A percentile compares a stretch with the other conserved stretches of the same genome.
Evolutionary conservation across 2,113 vertebrate genomes (phyloP).

Genomic region (Balaenoptera acutorostrata): DNA sequence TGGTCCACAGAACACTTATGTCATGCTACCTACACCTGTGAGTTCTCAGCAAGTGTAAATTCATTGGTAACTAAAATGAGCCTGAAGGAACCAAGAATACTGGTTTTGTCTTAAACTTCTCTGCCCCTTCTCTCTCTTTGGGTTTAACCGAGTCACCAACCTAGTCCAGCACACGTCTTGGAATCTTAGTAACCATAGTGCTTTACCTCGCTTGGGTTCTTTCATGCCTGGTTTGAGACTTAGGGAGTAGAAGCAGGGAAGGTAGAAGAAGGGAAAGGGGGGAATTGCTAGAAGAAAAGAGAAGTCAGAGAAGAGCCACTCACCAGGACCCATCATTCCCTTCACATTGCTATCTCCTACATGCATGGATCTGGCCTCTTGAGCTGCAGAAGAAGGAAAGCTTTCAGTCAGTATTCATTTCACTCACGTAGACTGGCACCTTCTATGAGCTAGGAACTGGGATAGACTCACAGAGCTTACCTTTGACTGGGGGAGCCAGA

Average conservation of each 20-base stretch:
- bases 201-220: background rate
- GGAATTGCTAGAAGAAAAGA: background rate
- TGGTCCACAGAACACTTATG: background rate
- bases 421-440: background rate
- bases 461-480: background rate
- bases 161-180: background rate
- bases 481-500: background rate
- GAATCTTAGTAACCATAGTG: background rate
- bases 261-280: background rate
- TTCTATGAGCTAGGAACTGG: background rate
- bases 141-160: background rate
- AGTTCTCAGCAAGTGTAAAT: background rate
- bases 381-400: slow-evolving; percentile 75
- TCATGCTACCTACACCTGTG: background rate
- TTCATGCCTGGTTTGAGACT: background rate
- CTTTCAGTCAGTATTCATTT: background rate
- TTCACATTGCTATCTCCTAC: slow-evolving; percentile 79
- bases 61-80: background rate
- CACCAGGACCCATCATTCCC: slow-evolving; percentile 79
- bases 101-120: background rate
- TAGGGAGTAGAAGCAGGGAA: background rate
- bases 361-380: slow-evolving; percentile 79
- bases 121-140: background rate
- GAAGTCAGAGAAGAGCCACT: slow-evolving; percentile 28
- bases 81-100: background rate